A percentile compares a stretch with the other conserved stretches of the same genome.
These are phyloP conservation scores for Drosophila infuscata DNA, from an alignment of 2,888 invertebrate species.

Conservation along the genomic window DNA sequence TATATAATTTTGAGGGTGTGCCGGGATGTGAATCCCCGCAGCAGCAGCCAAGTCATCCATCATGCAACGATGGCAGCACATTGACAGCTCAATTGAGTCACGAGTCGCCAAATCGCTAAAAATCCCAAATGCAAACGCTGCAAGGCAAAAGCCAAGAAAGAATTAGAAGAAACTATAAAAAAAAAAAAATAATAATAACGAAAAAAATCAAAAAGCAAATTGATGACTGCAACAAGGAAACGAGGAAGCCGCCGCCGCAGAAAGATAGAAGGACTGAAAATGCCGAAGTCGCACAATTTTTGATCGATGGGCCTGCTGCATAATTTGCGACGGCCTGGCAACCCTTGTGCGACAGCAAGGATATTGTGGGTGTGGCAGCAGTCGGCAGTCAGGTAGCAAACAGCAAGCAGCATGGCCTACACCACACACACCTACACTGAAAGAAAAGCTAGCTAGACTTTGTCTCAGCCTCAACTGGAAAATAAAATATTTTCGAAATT, in stretches of 20 bases:
- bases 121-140: constrained; percentile 70
- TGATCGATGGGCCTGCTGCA: constrained; percentile 62
- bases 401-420: background rate
- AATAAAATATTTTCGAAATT: background rate
- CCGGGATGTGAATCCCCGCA: background rate
- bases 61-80: constrained; percentile 26
- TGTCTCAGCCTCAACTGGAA: background rate
- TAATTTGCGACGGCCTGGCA: constrained; percentile 35
- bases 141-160: constrained; percentile 62
- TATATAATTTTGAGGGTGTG: background rate
- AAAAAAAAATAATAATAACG: constrained; percentile 56
- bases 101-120: constrained; percentile 45
- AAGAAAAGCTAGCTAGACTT: background rate
- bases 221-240: constrained; percentile 58
- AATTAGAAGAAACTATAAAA: constrained; percentile 55
- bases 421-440: background rate
- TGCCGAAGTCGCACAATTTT: constrained; percentile 34
- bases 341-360: constrained; percentile 2
- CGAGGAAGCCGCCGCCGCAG: background rate
- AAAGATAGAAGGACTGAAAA: background rate
- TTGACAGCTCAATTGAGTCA: constrained; percentile 70
- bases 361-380: constrained; percentile 14
- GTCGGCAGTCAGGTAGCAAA: constrained; percentile 15
- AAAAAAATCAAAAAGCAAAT: constrained; percentile 64
- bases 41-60: constrained; percentile 18